phyloP scores from a whole-genome alignment of 2,113 vertebrate species.

The Scatophagus argus region DNA sequence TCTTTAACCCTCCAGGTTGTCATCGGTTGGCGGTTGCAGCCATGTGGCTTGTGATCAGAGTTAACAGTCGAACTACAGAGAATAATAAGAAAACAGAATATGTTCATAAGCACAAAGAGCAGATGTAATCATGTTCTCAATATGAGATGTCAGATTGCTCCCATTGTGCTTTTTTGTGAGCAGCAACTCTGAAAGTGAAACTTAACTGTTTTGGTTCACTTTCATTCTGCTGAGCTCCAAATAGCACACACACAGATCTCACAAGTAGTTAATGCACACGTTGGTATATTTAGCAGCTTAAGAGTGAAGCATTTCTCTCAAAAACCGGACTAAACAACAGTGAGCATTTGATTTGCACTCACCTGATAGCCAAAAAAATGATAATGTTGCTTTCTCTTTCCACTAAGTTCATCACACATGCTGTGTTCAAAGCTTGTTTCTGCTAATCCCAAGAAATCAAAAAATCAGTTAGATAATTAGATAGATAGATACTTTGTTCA shows the following conservation, averaged over 20 bases:
- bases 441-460: too few relatives aligned
- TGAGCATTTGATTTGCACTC: too few relatives aligned
- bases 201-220: not conserved
- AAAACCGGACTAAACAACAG: too few relatives aligned
- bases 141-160: conserved; percentile 3
- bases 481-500: too few relatives aligned
- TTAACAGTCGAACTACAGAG: conserved; percentile 15
- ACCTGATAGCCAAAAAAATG: too few relatives aligned
- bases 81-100: not conserved
- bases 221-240: not conserved
- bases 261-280: not conserved
- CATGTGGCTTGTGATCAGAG: not conserved
- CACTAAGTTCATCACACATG: too few relatives aligned
- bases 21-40: conserved; percentile 22
- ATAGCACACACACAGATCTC: not conserved
- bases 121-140: not conserved
- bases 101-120: conserved; percentile 32
- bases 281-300: not conserved
- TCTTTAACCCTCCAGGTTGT: conserved; percentile 28
- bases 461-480: too few relatives aligned
- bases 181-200: not conserved
- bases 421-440: too few relatives aligned
- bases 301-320: too few relatives aligned
- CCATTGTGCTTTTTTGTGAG: not conserved
- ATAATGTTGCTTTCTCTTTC: too few relatives aligned